Conservation (phyloP, 2,888 invertebrate species). For the Rhogogaster chlorosoma region DNA sequence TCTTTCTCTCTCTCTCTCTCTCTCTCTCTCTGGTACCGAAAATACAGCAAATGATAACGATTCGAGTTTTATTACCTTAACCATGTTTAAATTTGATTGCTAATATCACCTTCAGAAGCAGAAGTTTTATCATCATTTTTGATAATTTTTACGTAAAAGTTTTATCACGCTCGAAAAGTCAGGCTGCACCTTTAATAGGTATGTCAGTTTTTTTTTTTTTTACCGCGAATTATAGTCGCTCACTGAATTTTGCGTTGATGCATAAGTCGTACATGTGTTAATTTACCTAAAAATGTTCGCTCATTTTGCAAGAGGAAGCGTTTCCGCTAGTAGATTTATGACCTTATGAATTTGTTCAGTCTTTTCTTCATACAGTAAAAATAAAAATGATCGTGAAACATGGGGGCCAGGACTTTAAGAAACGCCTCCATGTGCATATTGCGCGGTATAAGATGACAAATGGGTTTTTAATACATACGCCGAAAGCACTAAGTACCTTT, state of each 20-base stretch:
- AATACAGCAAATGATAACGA: not conserved
- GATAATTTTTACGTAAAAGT: not conserved
- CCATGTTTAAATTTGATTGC: not conserved
- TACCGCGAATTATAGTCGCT: not conserved
- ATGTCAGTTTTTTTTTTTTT: not conserved
- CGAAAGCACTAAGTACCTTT: not conserved
- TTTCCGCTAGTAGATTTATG: not conserved
- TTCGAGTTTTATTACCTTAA: not conserved
- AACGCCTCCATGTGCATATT: not conserved
- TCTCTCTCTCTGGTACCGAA: not conserved
- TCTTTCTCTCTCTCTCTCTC: too few relatives aligned
- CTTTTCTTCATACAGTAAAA: not conserved
- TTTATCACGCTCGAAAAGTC: not conserved
- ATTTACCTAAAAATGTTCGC: not conserved
- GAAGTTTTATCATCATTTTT: not conserved
- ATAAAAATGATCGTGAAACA: too few relatives aligned
- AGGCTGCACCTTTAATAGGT: not conserved
- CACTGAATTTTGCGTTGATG: not conserved
- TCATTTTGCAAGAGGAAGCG: not conserved
- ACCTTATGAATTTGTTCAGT: not conserved
- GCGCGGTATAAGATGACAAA: not conserved
- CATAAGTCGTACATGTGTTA: not conserved
- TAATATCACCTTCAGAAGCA: not conserved
- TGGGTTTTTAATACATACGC: conserved; percentile 24
- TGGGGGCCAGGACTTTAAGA: not conserved